Percentiles rank a stretch among this genome's conserved stretches.
Conservation (phyloP, 2,113 vertebrate genomes). For the Mirounga angustirostris region DNA sequence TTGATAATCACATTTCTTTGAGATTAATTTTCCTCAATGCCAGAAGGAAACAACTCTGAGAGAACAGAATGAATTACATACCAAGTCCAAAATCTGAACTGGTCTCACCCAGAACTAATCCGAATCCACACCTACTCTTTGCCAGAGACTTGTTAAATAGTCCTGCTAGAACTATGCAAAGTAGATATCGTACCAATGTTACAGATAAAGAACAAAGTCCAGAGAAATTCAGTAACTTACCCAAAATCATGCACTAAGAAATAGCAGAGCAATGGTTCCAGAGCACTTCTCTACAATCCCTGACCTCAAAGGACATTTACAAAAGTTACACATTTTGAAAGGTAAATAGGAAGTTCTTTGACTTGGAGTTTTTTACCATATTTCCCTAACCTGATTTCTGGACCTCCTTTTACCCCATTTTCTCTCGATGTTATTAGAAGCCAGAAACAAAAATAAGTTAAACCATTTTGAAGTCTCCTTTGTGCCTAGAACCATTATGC, state of each 20-base stretch:
- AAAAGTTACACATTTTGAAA: neutral
- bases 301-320: neutral
- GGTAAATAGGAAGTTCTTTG: neutral
- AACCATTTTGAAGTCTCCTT: neutral
- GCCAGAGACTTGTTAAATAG: neutral
- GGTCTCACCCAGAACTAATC: neutral
- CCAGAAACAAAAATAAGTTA: slow-evolving; percentile 39
- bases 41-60: neutral
- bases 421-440: neutral
- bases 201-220: neutral
- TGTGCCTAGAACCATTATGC: neutral
- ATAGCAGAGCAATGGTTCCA: neutral
- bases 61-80: neutral
- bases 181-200: neutral
- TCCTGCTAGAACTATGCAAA: neutral
- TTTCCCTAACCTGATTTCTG: neutral
- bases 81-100: neutral
- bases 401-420: neutral
- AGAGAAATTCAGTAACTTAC: neutral
- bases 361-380: neutral
- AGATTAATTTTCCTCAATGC: neutral
- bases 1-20: neutral
- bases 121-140: neutral
- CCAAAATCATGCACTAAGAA: neutral
- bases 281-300: neutral